Conservation (phyloP, 2,113 vertebrate genomes). For the Alosa alosa region DNA sequence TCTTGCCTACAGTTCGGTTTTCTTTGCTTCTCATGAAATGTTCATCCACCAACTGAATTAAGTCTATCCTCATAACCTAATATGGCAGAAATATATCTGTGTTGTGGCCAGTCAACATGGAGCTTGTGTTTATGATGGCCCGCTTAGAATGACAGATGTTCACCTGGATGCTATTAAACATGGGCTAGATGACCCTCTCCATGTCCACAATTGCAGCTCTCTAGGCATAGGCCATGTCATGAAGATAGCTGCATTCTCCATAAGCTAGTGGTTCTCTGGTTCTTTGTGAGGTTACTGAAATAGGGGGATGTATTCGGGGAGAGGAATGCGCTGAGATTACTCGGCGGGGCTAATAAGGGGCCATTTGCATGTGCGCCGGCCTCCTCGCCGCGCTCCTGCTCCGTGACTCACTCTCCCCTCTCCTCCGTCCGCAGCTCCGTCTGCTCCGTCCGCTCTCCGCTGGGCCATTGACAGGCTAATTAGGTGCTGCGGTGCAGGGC, state of each 20-base stretch:
- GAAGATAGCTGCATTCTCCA: not conserved
- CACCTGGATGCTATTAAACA: no score
- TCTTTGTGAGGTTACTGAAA: not conserved
- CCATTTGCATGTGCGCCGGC: not conserved
- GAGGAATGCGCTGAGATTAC: not conserved
- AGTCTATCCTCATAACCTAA: no score
- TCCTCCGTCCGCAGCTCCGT: not conserved
- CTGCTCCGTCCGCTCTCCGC: not conserved
- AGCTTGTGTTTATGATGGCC: no score
- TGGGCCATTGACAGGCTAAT: not conserved
- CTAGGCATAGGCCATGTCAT: not conserved
- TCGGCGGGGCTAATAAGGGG: not conserved
- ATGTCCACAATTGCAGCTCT: no score
- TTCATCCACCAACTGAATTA: no score
- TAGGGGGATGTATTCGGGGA: not conserved
- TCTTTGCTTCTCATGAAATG: no score
- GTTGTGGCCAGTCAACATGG: no score
- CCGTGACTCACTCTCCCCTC: not conserved
- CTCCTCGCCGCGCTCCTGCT: not conserved
- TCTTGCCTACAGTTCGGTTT: no score
- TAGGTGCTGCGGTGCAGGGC: not conserved
- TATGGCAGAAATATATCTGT: no score
- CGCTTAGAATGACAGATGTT: no score
- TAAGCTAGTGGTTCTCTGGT: not conserved
- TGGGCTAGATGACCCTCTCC: no score